A percentile compares a stretch with the other conserved stretches of the same genome.
Conservation (phyloP, 2,888 invertebrate genomes). For the Oconnorella tubifera region DNA sequence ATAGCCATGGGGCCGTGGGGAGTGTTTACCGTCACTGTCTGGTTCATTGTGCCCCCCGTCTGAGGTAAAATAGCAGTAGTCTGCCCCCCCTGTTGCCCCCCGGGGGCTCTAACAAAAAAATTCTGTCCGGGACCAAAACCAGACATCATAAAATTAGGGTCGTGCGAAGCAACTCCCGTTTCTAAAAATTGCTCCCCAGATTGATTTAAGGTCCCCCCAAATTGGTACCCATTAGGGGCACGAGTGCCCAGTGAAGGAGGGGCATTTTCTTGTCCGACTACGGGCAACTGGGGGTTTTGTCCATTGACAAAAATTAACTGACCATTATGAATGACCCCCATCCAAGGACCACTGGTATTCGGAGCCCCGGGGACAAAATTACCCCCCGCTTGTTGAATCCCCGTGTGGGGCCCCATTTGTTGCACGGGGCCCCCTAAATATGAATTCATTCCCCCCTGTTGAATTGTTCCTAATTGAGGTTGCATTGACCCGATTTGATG, state of each 20-base stretch:
- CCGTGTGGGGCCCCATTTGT: too few relatives aligned
- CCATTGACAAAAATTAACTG: background rate
- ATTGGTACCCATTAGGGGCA: background rate
- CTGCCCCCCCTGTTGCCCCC: background rate
- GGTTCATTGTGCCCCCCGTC: constrained; percentile 12
- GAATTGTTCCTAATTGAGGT: background rate
- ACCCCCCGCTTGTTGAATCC: too few relatives aligned
- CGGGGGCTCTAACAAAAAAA: background rate
- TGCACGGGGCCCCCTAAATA: too few relatives aligned
- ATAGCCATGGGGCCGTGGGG: constrained; percentile 30
- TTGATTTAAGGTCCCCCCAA: too few relatives aligned
- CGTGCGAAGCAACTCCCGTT: background rate
- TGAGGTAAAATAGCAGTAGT: background rate
- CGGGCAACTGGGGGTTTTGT: background rate
- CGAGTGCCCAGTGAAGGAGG: background rate
- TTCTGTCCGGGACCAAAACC: background rate
- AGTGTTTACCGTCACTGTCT: constrained; percentile 30
- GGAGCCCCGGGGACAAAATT: too few relatives aligned
- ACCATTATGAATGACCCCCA: background rate
- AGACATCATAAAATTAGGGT: background rate
- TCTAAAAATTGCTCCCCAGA: background rate
- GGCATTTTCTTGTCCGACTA: background rate
- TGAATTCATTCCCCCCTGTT: too few relatives aligned
- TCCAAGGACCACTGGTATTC: too few relatives aligned
- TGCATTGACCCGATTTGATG: background rate